Evolutionary conservation across 2,113 vertebrate species (phyloP).

Genomic region (Shinisaurus crocodilurus): DNA sequence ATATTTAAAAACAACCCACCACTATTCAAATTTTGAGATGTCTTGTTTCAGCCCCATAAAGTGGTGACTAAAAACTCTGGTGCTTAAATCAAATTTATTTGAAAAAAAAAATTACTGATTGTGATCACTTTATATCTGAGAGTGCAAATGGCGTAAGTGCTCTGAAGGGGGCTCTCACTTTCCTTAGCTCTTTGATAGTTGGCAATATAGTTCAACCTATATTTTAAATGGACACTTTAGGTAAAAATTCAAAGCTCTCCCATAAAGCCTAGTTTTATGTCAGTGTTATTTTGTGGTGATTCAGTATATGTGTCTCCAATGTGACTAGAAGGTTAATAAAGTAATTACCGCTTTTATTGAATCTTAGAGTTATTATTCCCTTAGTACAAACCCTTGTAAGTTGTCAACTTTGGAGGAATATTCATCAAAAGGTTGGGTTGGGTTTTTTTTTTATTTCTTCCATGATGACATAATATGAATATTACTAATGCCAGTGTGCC

Average conservation of each 20-base stretch:
- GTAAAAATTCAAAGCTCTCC: conserved; percentile 31
- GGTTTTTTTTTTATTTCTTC: conserved; percentile 16
- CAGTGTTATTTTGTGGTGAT: conserved; percentile 57
- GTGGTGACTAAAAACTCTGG: not conserved
- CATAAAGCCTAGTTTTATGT: conserved; percentile 46
- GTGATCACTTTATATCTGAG: not conserved
- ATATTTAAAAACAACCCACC: not conserved
- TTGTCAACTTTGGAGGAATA: conserved; percentile 63
- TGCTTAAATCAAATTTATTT: not conserved
- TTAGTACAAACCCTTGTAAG: conserved; percentile 67
- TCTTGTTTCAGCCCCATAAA: not conserved
- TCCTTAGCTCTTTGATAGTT: conserved; percentile 20
- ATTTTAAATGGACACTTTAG: conserved; percentile 34
- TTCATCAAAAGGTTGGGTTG: conserved; percentile 37
- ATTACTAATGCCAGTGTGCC: conserved; percentile 43
- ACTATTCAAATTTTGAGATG: not conserved
- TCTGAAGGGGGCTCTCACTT: conserved; percentile 1
- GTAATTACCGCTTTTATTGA: conserved; percentile 74
- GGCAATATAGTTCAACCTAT: conserved; percentile 2
- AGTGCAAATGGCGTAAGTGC: not conserved
- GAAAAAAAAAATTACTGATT: conserved; percentile 8
- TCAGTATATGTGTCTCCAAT: conserved; percentile 60
- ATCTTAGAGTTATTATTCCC: conserved; percentile 73
- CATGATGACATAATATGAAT: conserved; percentile 58
- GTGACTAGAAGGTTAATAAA: conserved; percentile 71